A percentile compares a stretch with the other conserved stretches of the same genome.
Conservation (phyloP, 37 sponge, comb jelly and placozoan species). For the Bolinopsis microptera region DNA sequence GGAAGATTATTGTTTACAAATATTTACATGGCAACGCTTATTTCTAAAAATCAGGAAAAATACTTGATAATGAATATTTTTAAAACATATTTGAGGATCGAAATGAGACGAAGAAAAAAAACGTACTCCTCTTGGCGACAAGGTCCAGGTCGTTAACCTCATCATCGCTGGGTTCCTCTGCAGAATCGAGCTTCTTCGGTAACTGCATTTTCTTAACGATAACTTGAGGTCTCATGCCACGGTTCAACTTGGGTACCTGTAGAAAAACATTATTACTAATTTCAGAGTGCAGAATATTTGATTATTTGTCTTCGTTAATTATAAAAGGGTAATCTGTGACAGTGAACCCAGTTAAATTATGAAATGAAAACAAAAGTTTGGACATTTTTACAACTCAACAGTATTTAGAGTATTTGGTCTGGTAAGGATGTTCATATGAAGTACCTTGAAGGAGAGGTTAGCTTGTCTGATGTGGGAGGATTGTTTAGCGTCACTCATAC, state of each 20-base stretch:
- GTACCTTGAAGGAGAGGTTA: conserved; percentile 52
- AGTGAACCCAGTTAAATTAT: background rate
- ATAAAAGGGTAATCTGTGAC: background rate
- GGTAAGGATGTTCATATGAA: too few relatives aligned
- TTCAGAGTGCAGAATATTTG: too few relatives aligned
- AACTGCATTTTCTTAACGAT: conserved; percentile 47
- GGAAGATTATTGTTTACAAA: too few relatives aligned
- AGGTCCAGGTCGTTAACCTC: conserved; percentile 29
- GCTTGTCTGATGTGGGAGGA: conserved; percentile 53
- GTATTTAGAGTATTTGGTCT: background rate
- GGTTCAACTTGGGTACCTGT: conserved; percentile 60
- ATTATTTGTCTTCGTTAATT: too few relatives aligned
- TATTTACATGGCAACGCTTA: too few relatives aligned
- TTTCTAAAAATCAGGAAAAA: too few relatives aligned
- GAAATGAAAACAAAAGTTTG: background rate
- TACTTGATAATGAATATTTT: too few relatives aligned
- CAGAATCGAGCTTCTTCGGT: background rate
- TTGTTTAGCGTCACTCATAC: conserved; percentile 60
- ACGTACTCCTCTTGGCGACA: conserved; percentile 22
- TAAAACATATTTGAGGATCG: too few relatives aligned
- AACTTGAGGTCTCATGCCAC: conserved; percentile 39
- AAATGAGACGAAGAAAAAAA: background rate
- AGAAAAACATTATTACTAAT: background rate
- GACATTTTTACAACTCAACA: background rate
- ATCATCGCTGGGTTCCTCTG: background rate